A percentile compares a stretch with the other conserved stretches of the same genome.
These are phyloP conservation scores for Ardeotis arabs DNA, from an alignment of 2,113 vertebrate species.

Conservation along the genomic window DNA sequence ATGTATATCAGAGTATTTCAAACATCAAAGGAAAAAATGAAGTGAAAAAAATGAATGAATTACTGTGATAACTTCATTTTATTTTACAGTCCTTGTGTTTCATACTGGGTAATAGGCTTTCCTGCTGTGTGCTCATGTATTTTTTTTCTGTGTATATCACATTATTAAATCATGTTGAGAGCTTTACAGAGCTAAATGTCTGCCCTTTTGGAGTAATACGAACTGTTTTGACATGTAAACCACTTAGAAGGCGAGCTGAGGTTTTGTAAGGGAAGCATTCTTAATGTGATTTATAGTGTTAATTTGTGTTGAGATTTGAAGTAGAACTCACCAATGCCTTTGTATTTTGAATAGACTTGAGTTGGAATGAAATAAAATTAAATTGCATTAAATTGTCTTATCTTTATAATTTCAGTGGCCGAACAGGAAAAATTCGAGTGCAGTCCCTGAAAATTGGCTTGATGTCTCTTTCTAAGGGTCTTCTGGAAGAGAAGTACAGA, in stretches of 20 bases:
- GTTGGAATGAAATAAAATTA: neutral
- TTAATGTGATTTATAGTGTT: neutral
- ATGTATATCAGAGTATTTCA: neutral
- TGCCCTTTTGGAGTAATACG: neutral
- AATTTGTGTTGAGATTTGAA: constrained; percentile 27
- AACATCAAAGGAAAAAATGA: too few species aligned
- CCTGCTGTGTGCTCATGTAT: neutral
- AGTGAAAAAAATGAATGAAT: neutral
- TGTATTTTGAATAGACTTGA: neutral
- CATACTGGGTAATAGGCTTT: neutral
- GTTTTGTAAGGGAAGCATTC: neutral
- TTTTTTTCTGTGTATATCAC: neutral
- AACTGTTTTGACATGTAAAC: neutral
- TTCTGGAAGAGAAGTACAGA: constrained; percentile 97
- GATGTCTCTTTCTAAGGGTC: constrained; percentile 93
- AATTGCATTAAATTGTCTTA: neutral
- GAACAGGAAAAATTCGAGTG: constrained; percentile 93
- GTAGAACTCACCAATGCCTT: neutral
- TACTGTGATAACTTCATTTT: neutral
- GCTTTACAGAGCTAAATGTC: neutral
- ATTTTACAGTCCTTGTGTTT: constrained; percentile 10
- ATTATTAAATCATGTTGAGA: constrained; percentile 21
- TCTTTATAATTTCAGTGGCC: constrained; percentile 81
- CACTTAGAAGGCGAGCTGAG: neutral
- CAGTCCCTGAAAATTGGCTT: constrained; percentile 96